These are phyloP conservation scores for Trileptium ribeirensis DNA, from an alignment of 2,888 invertebrate genomes.

Conservation along the genomic window DNA sequence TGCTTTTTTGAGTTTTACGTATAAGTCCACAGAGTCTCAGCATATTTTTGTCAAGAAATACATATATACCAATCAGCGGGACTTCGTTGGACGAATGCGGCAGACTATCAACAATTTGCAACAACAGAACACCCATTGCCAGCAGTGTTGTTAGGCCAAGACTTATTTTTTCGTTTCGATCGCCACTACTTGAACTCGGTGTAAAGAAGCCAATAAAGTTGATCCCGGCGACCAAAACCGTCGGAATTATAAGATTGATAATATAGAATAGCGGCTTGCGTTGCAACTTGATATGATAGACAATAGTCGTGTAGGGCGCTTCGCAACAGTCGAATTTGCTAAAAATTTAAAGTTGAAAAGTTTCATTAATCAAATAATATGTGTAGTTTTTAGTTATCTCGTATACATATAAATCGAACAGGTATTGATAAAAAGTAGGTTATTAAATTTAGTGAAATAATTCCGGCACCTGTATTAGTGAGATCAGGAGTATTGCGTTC, in stretches of 20 bases:
- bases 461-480: too few relatives aligned
- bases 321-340: constrained; percentile 65
- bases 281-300: constrained; percentile 66
- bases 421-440: too few relatives aligned
- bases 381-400: too few relatives aligned
- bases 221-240: constrained; percentile 33
- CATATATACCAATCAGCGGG: neutral
- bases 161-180: constrained; percentile 68
- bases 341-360: too few relatives aligned
- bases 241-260: constrained; percentile 69
- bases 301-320: constrained; percentile 71
- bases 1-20: neutral
- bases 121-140: constrained; percentile 74
- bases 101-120: constrained; percentile 72
- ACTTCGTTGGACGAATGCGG: constrained; percentile 55
- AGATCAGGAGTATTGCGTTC: too few relatives aligned
- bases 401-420: too few relatives aligned
- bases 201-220: constrained; percentile 8
- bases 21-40: too few relatives aligned
- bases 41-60: too few relatives aligned
- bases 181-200: neutral
- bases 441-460: too few relatives aligned
- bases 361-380: too few relatives aligned
- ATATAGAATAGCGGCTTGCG: constrained; percentile 73
- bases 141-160: constrained; percentile 71